Conservation (phyloP, 2,113 vertebrate genomes). For the Xenopus borealis region DNA sequence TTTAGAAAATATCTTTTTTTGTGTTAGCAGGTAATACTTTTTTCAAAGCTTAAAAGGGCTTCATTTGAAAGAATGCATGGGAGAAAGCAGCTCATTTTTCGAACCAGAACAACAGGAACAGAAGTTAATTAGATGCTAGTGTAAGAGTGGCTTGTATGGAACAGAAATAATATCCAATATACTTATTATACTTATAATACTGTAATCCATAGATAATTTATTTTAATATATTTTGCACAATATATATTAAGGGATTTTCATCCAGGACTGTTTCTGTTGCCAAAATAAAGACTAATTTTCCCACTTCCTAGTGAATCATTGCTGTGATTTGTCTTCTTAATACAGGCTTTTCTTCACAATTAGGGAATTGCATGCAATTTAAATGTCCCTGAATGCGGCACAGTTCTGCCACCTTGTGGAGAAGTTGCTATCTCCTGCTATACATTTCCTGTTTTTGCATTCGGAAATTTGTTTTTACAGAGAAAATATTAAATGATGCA, state of each 20-base stretch:
- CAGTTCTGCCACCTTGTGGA: conserved; percentile 38
- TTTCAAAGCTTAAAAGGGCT: too few relatives aligned
- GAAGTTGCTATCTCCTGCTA: neutral
- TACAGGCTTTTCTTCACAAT: conserved; percentile 26
- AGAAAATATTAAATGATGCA: too few relatives aligned
- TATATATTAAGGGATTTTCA: conserved; percentile 7
- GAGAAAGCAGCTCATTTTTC: too few relatives aligned
- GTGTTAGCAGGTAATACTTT: too few relatives aligned
- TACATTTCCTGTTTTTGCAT: too few relatives aligned
- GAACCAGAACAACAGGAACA: too few relatives aligned
- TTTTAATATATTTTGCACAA: conserved; percentile 11
- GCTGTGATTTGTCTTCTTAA: conserved; percentile 24
- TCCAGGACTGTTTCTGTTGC: conserved; percentile 10
- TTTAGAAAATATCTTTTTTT: too few relatives aligned
- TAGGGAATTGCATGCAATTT: conserved; percentile 8
- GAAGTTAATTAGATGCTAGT: too few relatives aligned
- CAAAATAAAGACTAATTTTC: conserved; percentile 9
- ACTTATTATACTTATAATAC: neutral
- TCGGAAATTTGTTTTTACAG: too few relatives aligned
- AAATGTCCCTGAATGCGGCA: conserved; percentile 4
- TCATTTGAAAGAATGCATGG: too few relatives aligned
- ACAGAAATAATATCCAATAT: too few relatives aligned
- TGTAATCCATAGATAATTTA: neutral
- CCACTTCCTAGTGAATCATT: conserved; percentile 20
- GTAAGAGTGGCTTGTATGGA: too few relatives aligned